phyloP scores from a whole-genome alignment of 2,888 invertebrate species.

The Autographa pulchrina region DNA sequence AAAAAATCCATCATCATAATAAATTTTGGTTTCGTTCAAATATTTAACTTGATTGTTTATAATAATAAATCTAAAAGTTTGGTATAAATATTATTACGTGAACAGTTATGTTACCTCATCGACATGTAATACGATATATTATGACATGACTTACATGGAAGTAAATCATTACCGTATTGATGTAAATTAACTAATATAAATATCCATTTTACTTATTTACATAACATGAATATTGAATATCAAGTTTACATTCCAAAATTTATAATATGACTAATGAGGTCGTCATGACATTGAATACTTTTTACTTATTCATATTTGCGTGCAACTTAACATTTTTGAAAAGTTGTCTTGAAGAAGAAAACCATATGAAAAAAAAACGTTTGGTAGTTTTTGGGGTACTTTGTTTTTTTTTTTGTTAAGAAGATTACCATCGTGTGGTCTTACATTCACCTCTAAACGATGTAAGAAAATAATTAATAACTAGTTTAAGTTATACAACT shows the following conservation, averaged over 20 bases:
- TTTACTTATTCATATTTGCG: too few relatives aligned
- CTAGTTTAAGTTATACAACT: not conserved
- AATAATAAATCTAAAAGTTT: not conserved
- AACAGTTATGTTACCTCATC: not conserved
- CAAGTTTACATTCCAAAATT: not conserved
- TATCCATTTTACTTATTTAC: constrained; percentile 1
- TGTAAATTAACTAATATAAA: not conserved
- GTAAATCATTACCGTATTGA: not conserved
- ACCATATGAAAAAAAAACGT: too few relatives aligned
- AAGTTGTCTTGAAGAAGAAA: too few relatives aligned
- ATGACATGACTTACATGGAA: not conserved
- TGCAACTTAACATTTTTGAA: too few relatives aligned
- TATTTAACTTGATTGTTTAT: not conserved
- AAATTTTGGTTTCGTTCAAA: not conserved
- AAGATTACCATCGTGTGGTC: too few relatives aligned
- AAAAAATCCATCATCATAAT: not conserved
- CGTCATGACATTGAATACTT: not conserved
- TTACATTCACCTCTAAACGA: not conserved
- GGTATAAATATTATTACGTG: not conserved
- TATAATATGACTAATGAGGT: not conserved
- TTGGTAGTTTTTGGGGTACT: too few relatives aligned
- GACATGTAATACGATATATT: not conserved
- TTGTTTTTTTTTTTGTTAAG: too few relatives aligned
- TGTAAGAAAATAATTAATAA: not conserved
- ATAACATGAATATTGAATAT: not conserved